phyloP scores from a whole-genome alignment of 2,797 vertebrate species.

The Otolemur crassicaudatus region DNA sequence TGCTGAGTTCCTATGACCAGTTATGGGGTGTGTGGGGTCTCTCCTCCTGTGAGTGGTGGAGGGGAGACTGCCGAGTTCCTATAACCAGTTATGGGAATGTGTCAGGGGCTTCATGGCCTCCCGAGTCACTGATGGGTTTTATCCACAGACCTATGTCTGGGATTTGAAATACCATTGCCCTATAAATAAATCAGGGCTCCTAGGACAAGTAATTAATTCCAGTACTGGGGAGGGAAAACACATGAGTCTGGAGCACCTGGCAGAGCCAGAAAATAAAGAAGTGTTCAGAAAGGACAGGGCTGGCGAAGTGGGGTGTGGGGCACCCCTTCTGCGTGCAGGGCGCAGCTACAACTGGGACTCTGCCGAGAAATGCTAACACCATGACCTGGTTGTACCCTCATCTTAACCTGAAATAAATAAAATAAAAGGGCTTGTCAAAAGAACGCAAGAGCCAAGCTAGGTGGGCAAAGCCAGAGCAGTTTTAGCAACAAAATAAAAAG shows the following conservation, averaged over 20 bases:
- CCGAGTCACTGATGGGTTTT: not conserved
- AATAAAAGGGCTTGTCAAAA: not conserved
- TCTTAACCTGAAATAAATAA: not conserved
- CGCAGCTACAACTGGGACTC: no score
- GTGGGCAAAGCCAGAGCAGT: conserved; percentile 2
- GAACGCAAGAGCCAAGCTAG: not conserved
- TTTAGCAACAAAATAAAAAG: not conserved
- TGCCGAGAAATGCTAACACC: no score
- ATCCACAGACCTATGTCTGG: not conserved
- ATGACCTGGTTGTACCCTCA: no score
- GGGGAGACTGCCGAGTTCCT: no score
- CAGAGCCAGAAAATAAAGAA: conserved; percentile 21
- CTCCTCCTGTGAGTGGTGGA: no score
- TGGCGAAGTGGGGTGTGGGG: no score
- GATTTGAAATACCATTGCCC: not conserved
- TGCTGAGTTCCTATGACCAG: not conserved
- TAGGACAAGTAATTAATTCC: not conserved
- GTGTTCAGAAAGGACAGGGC: not conserved
- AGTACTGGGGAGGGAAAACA: not conserved
- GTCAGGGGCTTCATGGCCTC: not conserved
- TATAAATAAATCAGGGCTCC: not conserved
- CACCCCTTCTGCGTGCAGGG: no score
- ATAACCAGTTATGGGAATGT: not conserved
- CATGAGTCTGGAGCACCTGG: not conserved
- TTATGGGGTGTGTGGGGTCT: no score